Evolutionary conservation across 1,140 invertebrate species (phyloP), one percentile per base, ranked within the genome.

Genomic region (Drosophila yakuba): DNA sequence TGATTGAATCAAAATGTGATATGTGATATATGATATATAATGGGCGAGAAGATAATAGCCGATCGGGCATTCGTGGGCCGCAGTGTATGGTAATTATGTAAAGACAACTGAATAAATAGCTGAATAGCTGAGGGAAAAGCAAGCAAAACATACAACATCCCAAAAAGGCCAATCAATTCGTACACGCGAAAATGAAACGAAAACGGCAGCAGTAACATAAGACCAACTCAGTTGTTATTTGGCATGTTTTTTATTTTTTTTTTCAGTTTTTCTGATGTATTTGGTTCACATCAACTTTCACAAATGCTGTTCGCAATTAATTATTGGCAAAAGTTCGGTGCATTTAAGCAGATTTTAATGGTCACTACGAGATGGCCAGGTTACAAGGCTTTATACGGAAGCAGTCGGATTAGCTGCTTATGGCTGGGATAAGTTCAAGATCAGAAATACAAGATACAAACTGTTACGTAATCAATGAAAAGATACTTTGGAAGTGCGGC

Each of bases 271-370:
- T 55, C 20, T 20, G 52, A 71, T 71, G 67, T 69, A 71, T 76
- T 78, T 83, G 51, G 80, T 67, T 83, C 72, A 83, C 75, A 88
- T 63, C 71, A 86, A 86, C 81, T 81, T 81, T 81, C 82, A 85
- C 84, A 86, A 88, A 86, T 52, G 45, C 25, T 67, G 25, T 58
- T 73, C 25, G 58, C 67, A 82, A 86, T 88, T 86, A 82, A 86
- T 86, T 85, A 74, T 66, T 72, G 54, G 61, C 74, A 61, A 82
- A 78, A 82, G 54, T 81, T 82, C 55, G 60, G 67, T 71, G 71
- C 60, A 80, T 74, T 71, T 67, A 75, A 78, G 76, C 52, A 66
- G 51, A 51, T 66, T 68, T 55, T 55, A 78, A 72, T 88, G 82
- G 74, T 52, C 78, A 80, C 57, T 57, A 58, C 61, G 64, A 35